Evolutionary conservation across 2,888 invertebrate species (phyloP), one percentile per base, ranked within the genome.

Genomic region (Dinocampus coccinellae): DNA sequence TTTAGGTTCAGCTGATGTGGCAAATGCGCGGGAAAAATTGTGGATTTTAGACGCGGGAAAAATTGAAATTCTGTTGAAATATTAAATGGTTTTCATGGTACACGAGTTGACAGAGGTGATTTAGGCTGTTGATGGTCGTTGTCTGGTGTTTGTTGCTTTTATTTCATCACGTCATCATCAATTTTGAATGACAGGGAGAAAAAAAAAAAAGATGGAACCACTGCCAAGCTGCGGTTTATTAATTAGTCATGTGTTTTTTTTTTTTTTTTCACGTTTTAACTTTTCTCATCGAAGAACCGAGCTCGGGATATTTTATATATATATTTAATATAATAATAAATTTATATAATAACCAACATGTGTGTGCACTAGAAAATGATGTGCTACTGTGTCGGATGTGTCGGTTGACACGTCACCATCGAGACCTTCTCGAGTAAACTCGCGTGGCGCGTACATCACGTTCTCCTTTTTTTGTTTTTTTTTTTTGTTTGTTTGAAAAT

Each of bases 191-290:
- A 47, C 7, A 16, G 47, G 16, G 47, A 9, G 20, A 7, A 16
- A 9, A 20, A 20, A 16, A 7, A 7, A 20, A 20, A 16, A 16
- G 7, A 7, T 20, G 62, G n/a, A n/a, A n/a, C n/a, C n/a, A n/a
- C n/a, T n/a, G 70, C 62, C 69, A 39, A 68, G 61, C 74, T 65
- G 63, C 36, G 70, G 70, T 69, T 70, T 73, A 68, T 73, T 70
- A 66, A 73, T 64, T 29, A 29, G 55, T 61, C 61, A 61, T 55
- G 71, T 77, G 72, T 72, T 77, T 72, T 3, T 29, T 4, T 29
- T n/a, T n/a, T n/a, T n/a, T n/a, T n/a, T n/a, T n/a, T n/a, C n/a
- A n/a, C n/a, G n/a, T n/a, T n/a, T n/a, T n/a, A n/a, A n/a, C n/a
- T n/a, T n/a, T n/a, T n/a, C n/a, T n/a, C n/a, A n/a, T 42, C 36